phyloP scores from a whole-genome alignment of 2,113 vertebrate genomes.

The Sturnira hondurensis region DNA sequence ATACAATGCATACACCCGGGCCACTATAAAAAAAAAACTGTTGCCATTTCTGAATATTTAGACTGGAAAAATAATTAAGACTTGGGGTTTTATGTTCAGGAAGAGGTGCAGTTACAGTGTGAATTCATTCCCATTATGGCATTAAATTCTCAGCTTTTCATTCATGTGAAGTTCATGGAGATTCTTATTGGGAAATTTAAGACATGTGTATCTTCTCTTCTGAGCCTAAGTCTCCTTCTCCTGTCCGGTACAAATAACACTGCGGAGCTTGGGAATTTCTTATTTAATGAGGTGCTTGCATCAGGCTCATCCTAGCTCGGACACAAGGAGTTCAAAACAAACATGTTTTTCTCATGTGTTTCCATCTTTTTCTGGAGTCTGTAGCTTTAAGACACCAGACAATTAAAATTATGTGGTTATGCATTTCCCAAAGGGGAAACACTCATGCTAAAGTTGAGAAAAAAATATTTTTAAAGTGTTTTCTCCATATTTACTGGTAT shows the following conservation, averaged over 20 bases:
- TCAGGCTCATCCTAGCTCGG: background rate
- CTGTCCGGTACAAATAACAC: slow-evolving; percentile 22
- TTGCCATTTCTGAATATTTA: background rate
- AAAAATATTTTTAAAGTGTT: slow-evolving; percentile 56
- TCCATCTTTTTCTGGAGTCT: slow-evolving; percentile 49
- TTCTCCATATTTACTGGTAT: slow-evolving; percentile 40
- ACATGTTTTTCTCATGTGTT: slow-evolving; percentile 27
- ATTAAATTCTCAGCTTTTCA: background rate
- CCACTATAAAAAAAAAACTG: background rate
- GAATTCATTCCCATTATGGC: background rate
- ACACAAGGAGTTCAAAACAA: slow-evolving; percentile 51
- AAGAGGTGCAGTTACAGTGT: background rate
- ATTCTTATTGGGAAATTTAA: background rate
- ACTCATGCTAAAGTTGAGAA: slow-evolving; percentile 23
- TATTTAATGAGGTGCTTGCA: slow-evolving; percentile 9
- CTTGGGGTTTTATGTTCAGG: background rate
- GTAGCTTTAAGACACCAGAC: slow-evolving; percentile 38
- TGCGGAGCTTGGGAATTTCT: background rate
- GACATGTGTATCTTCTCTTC: background rate
- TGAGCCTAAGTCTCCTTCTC: background rate
- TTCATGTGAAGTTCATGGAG: background rate
- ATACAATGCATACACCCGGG: background rate
- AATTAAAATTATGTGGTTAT: slow-evolving; percentile 51
- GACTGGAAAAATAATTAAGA: background rate
- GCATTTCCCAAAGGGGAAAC: slow-evolving; percentile 43